Conservation (phyloP, 2,113 vertebrate genomes). For the Eurypyga helias region DNA sequence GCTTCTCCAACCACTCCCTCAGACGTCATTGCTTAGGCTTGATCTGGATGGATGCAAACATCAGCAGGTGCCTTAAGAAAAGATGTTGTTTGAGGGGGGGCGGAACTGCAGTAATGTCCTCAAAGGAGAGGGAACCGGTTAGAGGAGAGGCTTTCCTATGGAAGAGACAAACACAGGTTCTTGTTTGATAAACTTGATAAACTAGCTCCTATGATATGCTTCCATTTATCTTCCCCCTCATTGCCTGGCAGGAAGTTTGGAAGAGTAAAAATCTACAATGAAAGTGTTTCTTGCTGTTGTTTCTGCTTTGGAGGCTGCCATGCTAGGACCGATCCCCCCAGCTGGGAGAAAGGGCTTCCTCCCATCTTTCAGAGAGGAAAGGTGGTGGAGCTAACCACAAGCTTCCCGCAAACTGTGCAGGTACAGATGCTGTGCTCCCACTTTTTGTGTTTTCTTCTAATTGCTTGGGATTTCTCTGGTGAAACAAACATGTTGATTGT, state of each 20-base stretch:
- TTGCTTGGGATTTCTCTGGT: neutral
- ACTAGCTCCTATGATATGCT: neutral
- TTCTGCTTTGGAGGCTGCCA: neutral
- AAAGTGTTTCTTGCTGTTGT: neutral
- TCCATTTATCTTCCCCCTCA: neutral
- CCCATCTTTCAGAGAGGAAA: neutral
- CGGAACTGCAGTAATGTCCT: neutral
- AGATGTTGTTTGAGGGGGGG: neutral
- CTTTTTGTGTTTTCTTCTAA: neutral
- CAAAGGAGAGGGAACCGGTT: neutral
- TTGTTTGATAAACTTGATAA: neutral
- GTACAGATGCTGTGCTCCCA: neutral
- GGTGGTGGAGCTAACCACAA: neutral
- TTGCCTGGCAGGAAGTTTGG: neutral
- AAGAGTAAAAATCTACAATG: neutral
- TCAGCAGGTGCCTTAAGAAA: neutral
- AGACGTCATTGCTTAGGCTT: neutral
- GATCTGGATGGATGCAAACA: neutral
- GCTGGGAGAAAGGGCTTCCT: neutral
- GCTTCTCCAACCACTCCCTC: neutral
- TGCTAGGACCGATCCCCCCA: neutral
- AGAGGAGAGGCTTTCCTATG: neutral
- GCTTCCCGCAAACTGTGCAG: neutral
- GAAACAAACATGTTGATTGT: rapidly evolving
- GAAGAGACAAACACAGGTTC: neutral